Conservation (phyloP, 2,888 invertebrate species). For the Leptinotarsa tumamoca region DNA sequence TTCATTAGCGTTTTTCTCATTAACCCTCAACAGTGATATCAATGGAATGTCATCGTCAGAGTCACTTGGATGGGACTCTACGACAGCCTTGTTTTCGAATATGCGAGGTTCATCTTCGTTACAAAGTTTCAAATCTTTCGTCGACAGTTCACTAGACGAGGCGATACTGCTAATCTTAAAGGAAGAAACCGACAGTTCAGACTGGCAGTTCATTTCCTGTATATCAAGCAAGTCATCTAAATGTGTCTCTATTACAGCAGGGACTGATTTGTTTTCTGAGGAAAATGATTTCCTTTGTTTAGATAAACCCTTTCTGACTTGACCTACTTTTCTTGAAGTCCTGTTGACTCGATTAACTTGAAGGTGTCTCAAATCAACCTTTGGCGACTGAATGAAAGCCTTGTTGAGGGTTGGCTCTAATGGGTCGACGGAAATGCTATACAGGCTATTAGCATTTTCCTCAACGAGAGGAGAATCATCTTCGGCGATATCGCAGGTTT, state of each 20-base stretch:
- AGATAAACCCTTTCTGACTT: slow-evolving; percentile 29
- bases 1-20: slow-evolving; percentile 14
- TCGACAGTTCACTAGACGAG: slow-evolving; percentile 1
- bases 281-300: slow-evolving; percentile 27
- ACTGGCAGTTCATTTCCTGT: slow-evolving; percentile 38
- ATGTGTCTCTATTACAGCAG: slow-evolving; percentile 42
- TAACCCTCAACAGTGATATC: slow-evolving; percentile 41
- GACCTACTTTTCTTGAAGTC: slow-evolving; percentile 40
- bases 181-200: slow-evolving; percentile 29
- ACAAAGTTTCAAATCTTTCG: slow-evolving; percentile 28
- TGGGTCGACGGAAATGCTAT: neutral
- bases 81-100: slow-evolving; percentile 53
- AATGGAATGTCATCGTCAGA: slow-evolving; percentile 51
- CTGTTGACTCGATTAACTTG: slow-evolving; percentile 10
- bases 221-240: slow-evolving; percentile 41
- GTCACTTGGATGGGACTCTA: slow-evolving; percentile 35
- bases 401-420: neutral
- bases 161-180: slow-evolving; percentile 20
- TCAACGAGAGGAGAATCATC: neutral
- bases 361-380: neutral
- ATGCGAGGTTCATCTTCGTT: slow-evolving; percentile 53
- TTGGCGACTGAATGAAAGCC: neutral
- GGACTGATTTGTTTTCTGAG: slow-evolving; percentile 18
- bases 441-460: neutral
- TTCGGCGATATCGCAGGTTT: neutral